Percentiles rank a stretch among this genome's conserved stretches.
These are phyloP conservation scores for Corythoichthys haematopterus DNA, from an alignment of 2,113 vertebrate species.

Conservation along the genomic window DNA sequence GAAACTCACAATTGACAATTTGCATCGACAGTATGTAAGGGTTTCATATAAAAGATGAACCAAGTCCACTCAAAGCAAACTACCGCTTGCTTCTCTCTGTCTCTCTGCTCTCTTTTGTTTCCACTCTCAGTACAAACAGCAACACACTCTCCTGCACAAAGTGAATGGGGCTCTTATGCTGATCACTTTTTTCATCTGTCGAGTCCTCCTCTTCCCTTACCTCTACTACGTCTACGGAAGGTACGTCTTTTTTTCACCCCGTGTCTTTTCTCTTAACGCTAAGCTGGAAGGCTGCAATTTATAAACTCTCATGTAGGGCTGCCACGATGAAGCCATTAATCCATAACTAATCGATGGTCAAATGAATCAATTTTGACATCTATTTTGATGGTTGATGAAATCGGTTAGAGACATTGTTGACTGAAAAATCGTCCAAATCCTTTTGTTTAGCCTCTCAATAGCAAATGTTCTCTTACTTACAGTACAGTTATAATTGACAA, in stretches of 20 bases:
- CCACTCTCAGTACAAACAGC: conserved; percentile 79
- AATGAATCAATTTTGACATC: no score
- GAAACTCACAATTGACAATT: background rate
- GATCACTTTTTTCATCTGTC: conserved; percentile 88
- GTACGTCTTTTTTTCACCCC: conserved; percentile 66
- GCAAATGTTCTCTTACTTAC: no score
- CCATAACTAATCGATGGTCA: no score
- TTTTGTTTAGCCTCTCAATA: no score
- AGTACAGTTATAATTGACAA: no score
- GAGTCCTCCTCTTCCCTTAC: conserved; percentile 90
- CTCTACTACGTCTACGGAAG: conserved; percentile 91
- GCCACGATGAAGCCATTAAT: no score
- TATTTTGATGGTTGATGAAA: no score
- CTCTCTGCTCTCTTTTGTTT: conserved; percentile 20
- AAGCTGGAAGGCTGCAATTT: conserved; percentile 6
- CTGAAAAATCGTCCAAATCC: no score
- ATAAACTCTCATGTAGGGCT: no score
- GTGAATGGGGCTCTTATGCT: conserved; percentile 86
- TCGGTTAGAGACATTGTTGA: no score
- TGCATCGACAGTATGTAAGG: conserved; percentile 6
- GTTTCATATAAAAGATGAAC: conserved; percentile 32
- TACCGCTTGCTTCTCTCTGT: conserved; percentile 44
- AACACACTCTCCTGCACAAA: conserved; percentile 88
- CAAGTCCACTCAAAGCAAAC: conserved; percentile 47
- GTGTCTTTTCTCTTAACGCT: conserved; percentile 26